Evolutionary conservation across 2,113 vertebrate genomes (phyloP), one percentile per base, ranked within the genome.

Genomic region (Cyprinodon tularosa): DNA sequence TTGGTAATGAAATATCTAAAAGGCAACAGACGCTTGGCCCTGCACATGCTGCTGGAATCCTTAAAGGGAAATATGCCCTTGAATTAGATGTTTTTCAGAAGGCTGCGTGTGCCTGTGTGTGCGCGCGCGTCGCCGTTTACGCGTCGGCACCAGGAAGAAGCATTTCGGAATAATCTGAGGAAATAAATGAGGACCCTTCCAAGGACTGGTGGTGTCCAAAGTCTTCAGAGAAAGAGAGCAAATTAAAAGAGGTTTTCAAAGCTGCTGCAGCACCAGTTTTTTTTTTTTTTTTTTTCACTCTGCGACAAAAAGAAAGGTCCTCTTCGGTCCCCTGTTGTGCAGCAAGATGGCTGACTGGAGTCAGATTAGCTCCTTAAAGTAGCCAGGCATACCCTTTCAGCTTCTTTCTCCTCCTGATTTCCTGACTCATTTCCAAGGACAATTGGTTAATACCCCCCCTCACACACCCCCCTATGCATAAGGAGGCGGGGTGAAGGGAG

Each of bases 1-100:
- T 91, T 90, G 84, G 92, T 92, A 91, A 91, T 92, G 84, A 93
- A 91, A 93, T 93, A 91, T 91, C 88, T 93, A 72, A 91, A 93
- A 93, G 87, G 89, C 88, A 82, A 82, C 91, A 92, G 91, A 83
- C 48, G 72, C 74, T 39, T 80, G 78, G 44, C 82, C 71, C 74
- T 59, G 76, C 71, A 48, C 76, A 83, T 71, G 81, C 84, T 50
- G 74, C 77, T 74, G 39, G 83, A 86, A 88, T 88, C 84, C 85
- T 86, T 73, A 89, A 92, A 93, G 83, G 75, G 84, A 78, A 86
- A 84, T 81, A 59, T 89, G 89, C 82, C 90, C 92, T 93, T 93
- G 90, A 92, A 93, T 92, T 86, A 85, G 79, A 85, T 86, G 76
- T 42, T 84, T 84, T 74, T 83, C 71, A 70, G 66, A 73, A 63